These are phyloP conservation scores for Argya squamiceps DNA, from an alignment of 2,797 vertebrate species.

Conservation along the genomic window DNA sequence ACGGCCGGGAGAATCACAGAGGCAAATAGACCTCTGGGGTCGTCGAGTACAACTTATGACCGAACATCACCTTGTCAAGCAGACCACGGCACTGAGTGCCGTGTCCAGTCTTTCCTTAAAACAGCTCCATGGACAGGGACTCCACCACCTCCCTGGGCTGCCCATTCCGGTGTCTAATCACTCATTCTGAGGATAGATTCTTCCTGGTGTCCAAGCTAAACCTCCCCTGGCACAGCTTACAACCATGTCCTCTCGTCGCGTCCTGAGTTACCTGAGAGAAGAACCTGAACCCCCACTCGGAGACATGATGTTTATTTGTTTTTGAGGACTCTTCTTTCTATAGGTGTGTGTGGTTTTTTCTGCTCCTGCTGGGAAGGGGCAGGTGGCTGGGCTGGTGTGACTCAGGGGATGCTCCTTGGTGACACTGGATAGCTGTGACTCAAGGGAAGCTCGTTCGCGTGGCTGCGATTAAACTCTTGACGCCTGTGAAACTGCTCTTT, in stretches of 20 bases:
- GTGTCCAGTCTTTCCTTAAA: neutral
- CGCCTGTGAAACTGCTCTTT: neutral
- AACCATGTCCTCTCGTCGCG: fast-evolving
- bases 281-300: neutral
- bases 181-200: neutral
- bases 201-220: neutral
- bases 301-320: neutral
- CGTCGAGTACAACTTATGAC: no score
- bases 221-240: neutral
- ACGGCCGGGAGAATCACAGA: neutral
- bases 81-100: neutral
- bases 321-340: neutral
- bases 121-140: neutral
- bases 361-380: neutral
- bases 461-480: neutral
- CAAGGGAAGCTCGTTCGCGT: neutral
- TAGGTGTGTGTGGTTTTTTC: neutral
- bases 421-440: neutral
- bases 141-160: neutral
- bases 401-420: neutral
- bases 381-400: neutral
- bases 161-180: neutral
- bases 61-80: neutral
- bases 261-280: no score
- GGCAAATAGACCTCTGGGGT: no score